phyloP scores from a whole-genome alignment of 2,113 vertebrate genomes.

The Albula goreensis region DNA sequence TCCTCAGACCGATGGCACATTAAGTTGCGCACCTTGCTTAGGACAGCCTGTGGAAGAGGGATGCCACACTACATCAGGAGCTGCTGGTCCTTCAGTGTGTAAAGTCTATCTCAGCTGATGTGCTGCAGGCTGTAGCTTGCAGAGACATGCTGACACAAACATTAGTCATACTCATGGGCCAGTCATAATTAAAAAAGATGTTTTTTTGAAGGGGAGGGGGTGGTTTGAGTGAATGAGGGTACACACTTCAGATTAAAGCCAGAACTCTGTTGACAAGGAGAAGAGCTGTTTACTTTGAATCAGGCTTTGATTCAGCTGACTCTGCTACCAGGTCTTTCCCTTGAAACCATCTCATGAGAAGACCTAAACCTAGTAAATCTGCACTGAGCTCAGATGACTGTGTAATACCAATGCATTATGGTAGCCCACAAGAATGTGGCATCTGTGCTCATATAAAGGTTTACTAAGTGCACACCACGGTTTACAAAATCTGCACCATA shows the following conservation, averaged over 20 bases:
- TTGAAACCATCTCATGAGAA: no score
- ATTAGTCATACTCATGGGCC: neutral
- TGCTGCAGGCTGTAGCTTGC: neutral
- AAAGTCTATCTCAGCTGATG: neutral
- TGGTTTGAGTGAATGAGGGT: neutral
- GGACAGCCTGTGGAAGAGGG: no score
- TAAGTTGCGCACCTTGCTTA: no score
- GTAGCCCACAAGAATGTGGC: neutral
- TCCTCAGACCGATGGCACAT: no score
- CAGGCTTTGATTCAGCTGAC: neutral
- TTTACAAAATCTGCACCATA: neutral
- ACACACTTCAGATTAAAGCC: neutral
- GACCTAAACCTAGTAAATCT: neutral
- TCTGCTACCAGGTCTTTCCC: no score
- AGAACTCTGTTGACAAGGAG: neutral
- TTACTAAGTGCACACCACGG: neutral
- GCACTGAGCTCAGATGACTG: neutral
- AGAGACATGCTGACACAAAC: neutral
- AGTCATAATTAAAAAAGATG: neutral
- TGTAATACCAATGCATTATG: neutral
- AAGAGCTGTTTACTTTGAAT: neutral
- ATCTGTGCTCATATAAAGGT: neutral
- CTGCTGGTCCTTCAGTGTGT: no score
- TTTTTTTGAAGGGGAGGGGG: neutral
- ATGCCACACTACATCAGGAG: no score